phyloP scores from a whole-genome alignment of 2,888 invertebrate genomes.

The Aphodius granarius region DNA sequence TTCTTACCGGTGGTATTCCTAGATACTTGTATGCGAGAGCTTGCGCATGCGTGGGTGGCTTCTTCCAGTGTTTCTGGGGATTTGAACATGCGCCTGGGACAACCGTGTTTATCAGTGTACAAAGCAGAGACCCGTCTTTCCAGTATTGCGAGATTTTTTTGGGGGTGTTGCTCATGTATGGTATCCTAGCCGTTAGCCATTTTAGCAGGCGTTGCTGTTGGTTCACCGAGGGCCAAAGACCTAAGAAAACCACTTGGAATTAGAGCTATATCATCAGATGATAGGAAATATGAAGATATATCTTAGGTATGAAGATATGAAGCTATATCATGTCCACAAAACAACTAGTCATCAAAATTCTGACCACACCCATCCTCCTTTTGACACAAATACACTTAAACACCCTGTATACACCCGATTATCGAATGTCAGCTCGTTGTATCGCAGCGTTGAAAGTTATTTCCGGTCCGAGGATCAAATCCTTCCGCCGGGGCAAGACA shows the following conservation, averaged over 20 bases:
- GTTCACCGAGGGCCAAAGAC: conserved; percentile 47
- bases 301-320: neutral
- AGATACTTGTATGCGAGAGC: conserved; percentile 63
- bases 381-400: too few relatives aligned
- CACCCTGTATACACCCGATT: too few relatives aligned
- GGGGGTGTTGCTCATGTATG: conserved; percentile 32
- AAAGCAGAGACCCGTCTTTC: conserved; percentile 64
- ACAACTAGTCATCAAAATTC: neutral
- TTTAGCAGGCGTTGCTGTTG: conserved; percentile 45
- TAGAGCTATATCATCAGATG: neutral
- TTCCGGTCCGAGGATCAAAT: neutral
- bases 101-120: conserved; percentile 61
- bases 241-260: conserved; percentile 35
- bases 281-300: neutral
- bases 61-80: conserved; percentile 52
- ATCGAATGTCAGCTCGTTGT: neutral
- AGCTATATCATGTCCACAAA: neutral
- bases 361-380: neutral
- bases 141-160: conserved; percentile 56
- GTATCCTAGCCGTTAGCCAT: conserved; percentile 46
- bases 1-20: conserved; percentile 62
- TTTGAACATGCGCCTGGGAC: conserved; percentile 65
- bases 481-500: neutral
- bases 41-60: conserved; percentile 61
- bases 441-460: neutral